phyloP scores from a whole-genome alignment of 2,888 invertebrate genomes.

The Mechanitis mazaeus region DNA sequence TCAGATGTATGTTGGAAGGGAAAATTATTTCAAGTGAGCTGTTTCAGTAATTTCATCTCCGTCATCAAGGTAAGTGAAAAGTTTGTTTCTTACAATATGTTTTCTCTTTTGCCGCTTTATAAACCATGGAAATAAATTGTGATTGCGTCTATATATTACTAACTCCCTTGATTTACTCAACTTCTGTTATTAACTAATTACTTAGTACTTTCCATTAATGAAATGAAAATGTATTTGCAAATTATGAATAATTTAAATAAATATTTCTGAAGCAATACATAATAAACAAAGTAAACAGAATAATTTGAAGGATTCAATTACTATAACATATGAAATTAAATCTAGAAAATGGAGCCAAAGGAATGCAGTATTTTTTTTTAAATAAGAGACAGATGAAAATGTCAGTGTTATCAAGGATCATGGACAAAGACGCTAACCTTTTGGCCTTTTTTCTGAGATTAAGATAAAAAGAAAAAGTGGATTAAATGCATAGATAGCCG shows the following conservation, averaged over 20 bases:
- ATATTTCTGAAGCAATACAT: conserved; percentile 25
- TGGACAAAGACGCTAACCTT: conserved; percentile 56
- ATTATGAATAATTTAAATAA: too few species aligned
- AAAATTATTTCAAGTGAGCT: conserved; percentile 32
- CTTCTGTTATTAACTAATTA: not conserved
- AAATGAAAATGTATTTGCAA: too few species aligned
- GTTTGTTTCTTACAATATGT: conserved; percentile 8
- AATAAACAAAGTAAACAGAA: conserved; percentile 33
- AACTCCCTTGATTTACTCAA: not conserved
- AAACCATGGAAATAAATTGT: not conserved
- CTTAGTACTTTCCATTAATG: not conserved
- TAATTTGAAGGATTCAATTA: conserved; percentile 44
- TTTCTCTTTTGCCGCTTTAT: not conserved
- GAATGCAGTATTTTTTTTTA: conserved; percentile 63
- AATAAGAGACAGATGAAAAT: conserved; percentile 55
- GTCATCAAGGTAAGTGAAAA: conserved; percentile 23
- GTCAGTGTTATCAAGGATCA: conserved; percentile 55
- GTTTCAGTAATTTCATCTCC: conserved; percentile 29
- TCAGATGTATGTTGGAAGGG: conserved; percentile 24
- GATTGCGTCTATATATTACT: not conserved
- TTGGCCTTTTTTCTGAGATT: conserved; percentile 55
- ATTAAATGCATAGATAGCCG: conserved; percentile 69
- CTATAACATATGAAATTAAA: conserved; percentile 53
- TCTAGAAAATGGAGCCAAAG: conserved; percentile 45
- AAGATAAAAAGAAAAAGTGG: conserved; percentile 69